Percentiles rank a stretch among this genome's conserved stretches.
Evolutionary conservation across 2,113 vertebrate species (phyloP).

Genomic region (Tonatia bakeri): DNA sequence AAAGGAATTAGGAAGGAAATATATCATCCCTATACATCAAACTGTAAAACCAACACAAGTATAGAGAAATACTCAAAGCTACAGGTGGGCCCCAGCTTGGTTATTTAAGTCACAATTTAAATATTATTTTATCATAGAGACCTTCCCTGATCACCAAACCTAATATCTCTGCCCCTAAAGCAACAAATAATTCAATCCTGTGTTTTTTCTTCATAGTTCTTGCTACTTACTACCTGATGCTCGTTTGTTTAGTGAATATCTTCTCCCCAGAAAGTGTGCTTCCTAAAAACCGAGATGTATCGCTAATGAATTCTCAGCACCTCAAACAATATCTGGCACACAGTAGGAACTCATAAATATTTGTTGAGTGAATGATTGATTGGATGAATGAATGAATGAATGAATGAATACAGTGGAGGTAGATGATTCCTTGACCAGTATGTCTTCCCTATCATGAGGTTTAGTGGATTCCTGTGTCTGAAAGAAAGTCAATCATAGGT

Average conservation of each 20-base stretch:
- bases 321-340: neutral
- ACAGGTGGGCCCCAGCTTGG: neutral
- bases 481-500: neutral
- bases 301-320: neutral
- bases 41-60: neutral
- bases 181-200: neutral
- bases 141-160: neutral
- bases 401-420: neutral
- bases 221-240: neutral
- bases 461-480: neutral
- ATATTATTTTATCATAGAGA: neutral
- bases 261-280: neutral
- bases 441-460: neutral
- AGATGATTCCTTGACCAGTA: too few species aligned
- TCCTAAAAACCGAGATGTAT: neutral
- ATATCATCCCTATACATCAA: neutral
- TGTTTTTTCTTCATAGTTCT: neutral
- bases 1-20: neutral
- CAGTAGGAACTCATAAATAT: neutral
- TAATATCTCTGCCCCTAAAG: neutral
- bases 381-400: neutral
- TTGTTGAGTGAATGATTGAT: neutral
- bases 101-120: neutral
- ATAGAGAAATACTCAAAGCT: neutral
- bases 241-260: neutral